These are phyloP conservation scores for Champsocephalus gunnari DNA, from an alignment of 2,797 vertebrate genomes.

Conservation along the genomic window DNA sequence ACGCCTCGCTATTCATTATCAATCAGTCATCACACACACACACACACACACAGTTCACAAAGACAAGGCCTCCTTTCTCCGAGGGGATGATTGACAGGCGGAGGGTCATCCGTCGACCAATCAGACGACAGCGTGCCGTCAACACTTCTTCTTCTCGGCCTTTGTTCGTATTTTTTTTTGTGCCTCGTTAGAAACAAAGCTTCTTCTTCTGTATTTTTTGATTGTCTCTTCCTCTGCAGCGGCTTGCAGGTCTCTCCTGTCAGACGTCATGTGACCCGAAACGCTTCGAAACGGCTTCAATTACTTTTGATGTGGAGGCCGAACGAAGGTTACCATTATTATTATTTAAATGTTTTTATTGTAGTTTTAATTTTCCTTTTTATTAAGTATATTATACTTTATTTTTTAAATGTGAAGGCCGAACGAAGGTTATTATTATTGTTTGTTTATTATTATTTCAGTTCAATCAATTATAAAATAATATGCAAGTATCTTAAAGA, in stretches of 20 bases:
- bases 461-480: no score
- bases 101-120: conserved; percentile 56
- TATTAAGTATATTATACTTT: no score
- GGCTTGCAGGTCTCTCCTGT: no score
- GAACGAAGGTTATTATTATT: no score
- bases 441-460: no score
- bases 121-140: conserved; percentile 19
- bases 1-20: conserved; percentile 27
- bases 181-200: not conserved
- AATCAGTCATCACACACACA: not conserved
- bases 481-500: no score
- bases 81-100: conserved; percentile 58
- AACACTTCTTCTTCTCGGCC: conserved; percentile 14
- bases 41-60: conserved; percentile 11
- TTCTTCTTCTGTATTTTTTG: not conserved
- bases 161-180: conserved; percentile 29
- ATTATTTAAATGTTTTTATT: no score
- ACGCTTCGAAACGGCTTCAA: not conserved
- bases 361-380: no score
- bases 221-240: no score
- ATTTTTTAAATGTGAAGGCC: not conserved
- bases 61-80: conserved; percentile 75
- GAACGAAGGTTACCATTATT: no score
- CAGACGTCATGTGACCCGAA: no score
- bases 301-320: not conserved